Base-by-base conservation (phyloP, 2,888 invertebrate species). In the Galerucella nymphaeae region DNA sequence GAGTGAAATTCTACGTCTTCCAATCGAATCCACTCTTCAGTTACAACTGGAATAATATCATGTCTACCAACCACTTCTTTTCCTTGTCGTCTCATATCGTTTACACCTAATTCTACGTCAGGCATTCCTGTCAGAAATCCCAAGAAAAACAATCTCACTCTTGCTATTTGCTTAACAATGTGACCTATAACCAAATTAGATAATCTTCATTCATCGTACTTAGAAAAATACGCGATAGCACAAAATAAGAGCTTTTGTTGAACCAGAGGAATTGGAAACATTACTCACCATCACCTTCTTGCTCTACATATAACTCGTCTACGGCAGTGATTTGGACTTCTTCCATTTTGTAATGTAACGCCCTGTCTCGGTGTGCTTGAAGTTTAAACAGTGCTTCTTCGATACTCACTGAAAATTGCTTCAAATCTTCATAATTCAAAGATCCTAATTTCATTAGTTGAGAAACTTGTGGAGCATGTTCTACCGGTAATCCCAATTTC, bases 21-120 rank as follows among this genome's bases (percentile, higher is more conserved):
- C 69, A 99, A 90, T 55, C 97, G 92, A 84, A 99, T 99, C 99
- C 99, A 99, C 88, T 99, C 97, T 88, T 99, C 99, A 0, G 99
- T 99, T 75, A 95, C 95, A 18, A 97, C 96, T 23, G 99, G 99
- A 85, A 99, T 97, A 86, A 99, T 99, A 88, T 99, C 99, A 87
- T 98, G 98, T 4, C 99, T 90, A 0, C 99, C 98, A 1, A 99
- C 99, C 67, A 99, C 98, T 90, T 99, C 99, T 87, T 94, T 94
- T n/a, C 99, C 99, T 87, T 98, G 96, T n/a, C 98, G 90, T 86
- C 96, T 91, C 90, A 97, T 91, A 87, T 99, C 99, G 87, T 99
- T 99, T 71, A 99, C 92, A 4, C 99, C 99, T 80, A 99, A 88
- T 88, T 99, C 99, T 77, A 99, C 93, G 84, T 95, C 94, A 4